A percentile compares a stretch with the other conserved stretches of the same genome.
Conservation (phyloP, 2,888 invertebrate species). For the Nephrotoma guestfalica region DNA sequence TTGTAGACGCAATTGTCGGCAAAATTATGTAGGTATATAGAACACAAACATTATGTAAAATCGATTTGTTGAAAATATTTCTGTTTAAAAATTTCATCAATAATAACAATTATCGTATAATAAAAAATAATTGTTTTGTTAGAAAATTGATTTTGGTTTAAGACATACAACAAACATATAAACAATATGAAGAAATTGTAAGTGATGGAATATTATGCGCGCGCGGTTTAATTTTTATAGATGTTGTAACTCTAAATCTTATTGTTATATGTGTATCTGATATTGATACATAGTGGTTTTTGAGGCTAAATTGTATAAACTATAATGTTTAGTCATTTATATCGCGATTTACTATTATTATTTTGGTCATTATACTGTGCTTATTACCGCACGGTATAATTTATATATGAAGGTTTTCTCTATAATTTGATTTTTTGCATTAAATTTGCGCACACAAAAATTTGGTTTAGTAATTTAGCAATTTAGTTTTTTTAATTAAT, state of each 20-base stretch:
- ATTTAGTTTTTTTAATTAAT: not conserved
- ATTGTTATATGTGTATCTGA: not conserved
- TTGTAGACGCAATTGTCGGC: not conserved
- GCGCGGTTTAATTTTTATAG: not conserved
- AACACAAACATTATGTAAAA: not conserved
- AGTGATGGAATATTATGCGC: not conserved
- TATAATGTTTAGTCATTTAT: not conserved
- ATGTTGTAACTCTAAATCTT: not conserved
- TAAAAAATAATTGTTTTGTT: not conserved
- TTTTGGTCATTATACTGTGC: not conserved
- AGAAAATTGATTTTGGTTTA: not conserved
- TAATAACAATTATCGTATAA: not conserved
- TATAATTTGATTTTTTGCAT: not conserved
- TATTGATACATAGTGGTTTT: not conserved
- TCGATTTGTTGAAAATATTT: not conserved
- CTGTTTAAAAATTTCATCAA: not conserved
- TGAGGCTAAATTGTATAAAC: not conserved
- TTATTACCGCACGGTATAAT: not conserved
- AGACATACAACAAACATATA: not conserved
- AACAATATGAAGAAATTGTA: not conserved
- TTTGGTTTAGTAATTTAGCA: not conserved
- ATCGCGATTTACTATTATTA: not conserved
- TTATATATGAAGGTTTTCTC: not conserved
- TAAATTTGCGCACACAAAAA: not conserved
- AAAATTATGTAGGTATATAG: not conserved